A percentile compares a stretch with the other conserved stretches of the same genome.
Evolutionary conservation across 2,888 invertebrate genomes (phyloP).

Genomic region (Luperina nickerlii): DNA sequence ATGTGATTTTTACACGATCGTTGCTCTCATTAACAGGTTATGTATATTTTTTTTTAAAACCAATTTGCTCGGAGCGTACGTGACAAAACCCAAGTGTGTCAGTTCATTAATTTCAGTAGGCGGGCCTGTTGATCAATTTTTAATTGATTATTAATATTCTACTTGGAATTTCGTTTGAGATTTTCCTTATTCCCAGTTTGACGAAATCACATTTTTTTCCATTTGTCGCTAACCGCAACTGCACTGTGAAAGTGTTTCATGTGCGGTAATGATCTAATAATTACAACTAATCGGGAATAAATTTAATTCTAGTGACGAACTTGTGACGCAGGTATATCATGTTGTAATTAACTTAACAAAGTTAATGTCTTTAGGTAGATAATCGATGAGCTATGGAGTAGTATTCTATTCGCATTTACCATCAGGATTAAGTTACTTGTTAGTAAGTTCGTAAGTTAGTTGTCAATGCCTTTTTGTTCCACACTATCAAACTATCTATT

Average conservation of each 20-base stretch:
- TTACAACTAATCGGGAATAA: conserved; percentile 25
- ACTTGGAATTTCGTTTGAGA: conserved; percentile 70
- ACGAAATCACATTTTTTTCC: conserved; percentile 17
- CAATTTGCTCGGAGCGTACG: conserved; percentile 79
- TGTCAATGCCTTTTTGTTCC: background rate
- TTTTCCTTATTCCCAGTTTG: conserved; percentile 80
- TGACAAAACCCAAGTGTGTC: conserved; percentile 84
- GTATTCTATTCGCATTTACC: conserved; percentile 11
- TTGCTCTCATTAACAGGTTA: conserved; percentile 77
- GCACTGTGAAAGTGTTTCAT: conserved; percentile 28
- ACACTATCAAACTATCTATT: background rate
- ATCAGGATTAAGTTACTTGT: background rate
- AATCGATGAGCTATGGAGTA: conserved; percentile 2
- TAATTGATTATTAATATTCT: conserved; percentile 80
- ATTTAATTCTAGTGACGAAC: conserved; percentile 42
- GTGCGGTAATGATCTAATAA: conserved; percentile 8
- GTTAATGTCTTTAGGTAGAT: conserved; percentile 10
- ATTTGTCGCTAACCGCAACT: conserved; percentile 1
- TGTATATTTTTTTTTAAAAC: conserved; percentile 72
- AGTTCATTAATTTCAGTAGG: conserved; percentile 73
- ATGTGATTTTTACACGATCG: conserved; percentile 78
- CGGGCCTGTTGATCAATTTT: conserved; percentile 70
- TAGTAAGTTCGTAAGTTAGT: too few relatives aligned
- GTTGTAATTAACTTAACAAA: too few relatives aligned
- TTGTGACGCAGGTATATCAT: conserved; percentile 35